Conservation (phyloP, 2,888 invertebrate genomes). For the Scaptomyza polygonia region DNA sequence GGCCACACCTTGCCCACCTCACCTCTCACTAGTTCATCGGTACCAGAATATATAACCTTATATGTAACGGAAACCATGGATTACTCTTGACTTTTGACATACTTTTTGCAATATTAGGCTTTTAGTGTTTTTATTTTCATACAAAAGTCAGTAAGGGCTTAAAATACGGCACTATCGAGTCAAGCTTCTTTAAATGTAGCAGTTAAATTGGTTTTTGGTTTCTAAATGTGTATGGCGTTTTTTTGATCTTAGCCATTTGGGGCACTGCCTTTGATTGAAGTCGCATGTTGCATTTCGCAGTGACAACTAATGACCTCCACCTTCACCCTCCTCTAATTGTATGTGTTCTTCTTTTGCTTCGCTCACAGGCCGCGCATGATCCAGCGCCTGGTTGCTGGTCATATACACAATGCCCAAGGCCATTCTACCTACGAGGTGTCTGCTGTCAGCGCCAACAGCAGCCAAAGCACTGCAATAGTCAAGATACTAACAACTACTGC, state of each 20-base stretch:
- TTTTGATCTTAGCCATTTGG: conserved; percentile 41
- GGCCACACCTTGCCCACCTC: too few species aligned
- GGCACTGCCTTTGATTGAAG: conserved; percentile 47
- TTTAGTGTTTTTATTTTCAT: too few species aligned
- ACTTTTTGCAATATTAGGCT: too few species aligned
- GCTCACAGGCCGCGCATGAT: conserved; percentile 85
- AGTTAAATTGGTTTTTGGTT: neutral
- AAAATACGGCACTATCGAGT: conserved; percentile 4
- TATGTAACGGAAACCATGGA: too few species aligned
- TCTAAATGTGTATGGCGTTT: neutral
- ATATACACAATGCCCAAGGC: conserved; percentile 85
- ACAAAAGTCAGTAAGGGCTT: neutral
- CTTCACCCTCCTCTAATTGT: neutral
- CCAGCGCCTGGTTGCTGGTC: conserved; percentile 89
- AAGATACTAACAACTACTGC: conserved; percentile 14
- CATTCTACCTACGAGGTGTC: conserved; percentile 78
- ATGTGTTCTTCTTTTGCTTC: conserved; percentile 1
- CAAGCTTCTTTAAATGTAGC: too few species aligned
- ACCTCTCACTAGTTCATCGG: too few species aligned
- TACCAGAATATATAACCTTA: too few species aligned
- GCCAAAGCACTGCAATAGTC: conserved; percentile 45
- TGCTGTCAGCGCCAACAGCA: conserved; percentile 71
- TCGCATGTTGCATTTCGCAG: neutral
- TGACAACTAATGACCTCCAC: neutral
- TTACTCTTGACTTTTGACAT: too few species aligned